phyloP scores from a whole-genome alignment of 2,113 vertebrate species.

The Misgurnus anguillicaudatus region DNA sequence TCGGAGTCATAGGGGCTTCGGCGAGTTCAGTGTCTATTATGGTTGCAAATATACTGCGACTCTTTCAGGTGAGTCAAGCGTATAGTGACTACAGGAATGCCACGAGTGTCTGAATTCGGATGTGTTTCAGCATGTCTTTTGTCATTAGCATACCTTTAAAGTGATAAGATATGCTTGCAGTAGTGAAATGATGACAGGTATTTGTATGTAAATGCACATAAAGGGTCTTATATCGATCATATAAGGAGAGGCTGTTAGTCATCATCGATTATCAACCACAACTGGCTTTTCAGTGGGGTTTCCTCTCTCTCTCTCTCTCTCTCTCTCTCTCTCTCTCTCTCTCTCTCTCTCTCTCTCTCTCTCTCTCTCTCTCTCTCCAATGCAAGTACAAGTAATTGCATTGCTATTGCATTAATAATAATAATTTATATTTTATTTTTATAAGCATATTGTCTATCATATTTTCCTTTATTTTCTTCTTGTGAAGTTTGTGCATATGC shows the following conservation, averaged over 20 bases:
- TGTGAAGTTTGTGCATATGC: too few species aligned
- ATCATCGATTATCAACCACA: constrained; percentile 9
- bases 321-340: constrained; percentile 49
- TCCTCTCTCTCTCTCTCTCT: constrained; percentile 53
- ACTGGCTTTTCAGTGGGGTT: constrained; percentile 8
- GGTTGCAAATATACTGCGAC: constrained; percentile 95
- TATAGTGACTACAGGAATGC: background rate
- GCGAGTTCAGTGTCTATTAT: constrained; percentile 96
- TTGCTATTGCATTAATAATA: background rate
- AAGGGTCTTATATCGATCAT: background rate
- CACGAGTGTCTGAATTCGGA: background rate
- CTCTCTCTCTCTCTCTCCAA: background rate
- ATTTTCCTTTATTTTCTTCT: too few species aligned
- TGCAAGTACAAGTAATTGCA: background rate
- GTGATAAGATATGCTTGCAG: too few species aligned
- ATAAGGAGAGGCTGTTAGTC: background rate
- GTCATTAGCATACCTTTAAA: too few species aligned
- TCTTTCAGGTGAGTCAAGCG: constrained; percentile 85
- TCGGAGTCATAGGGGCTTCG: constrained; percentile 91
- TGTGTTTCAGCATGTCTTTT: too few species aligned
- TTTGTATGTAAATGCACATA: background rate
- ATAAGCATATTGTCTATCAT: too few species aligned
- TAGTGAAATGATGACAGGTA: background rate
- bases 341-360: constrained; percentile 51
- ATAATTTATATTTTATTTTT: too few species aligned